These are phyloP conservation scores for Ophion costatus DNA, from an alignment of 2,888 invertebrate species.

Conservation along the genomic window DNA sequence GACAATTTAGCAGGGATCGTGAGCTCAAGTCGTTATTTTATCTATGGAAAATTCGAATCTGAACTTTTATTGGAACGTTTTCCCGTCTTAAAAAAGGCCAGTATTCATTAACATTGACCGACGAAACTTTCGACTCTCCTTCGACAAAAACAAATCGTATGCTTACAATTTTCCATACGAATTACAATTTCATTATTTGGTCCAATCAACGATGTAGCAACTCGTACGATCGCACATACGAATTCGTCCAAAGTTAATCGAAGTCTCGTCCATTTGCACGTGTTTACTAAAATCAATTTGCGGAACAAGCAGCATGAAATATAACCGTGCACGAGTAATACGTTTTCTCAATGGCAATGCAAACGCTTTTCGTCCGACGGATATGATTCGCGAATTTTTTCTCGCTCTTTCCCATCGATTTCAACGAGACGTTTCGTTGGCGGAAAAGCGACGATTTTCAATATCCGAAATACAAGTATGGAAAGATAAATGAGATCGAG, in stretches of 20 bases:
- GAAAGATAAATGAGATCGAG: constrained; percentile 64
- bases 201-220: not conserved
- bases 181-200: not conserved
- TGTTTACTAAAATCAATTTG: too few relatives aligned
- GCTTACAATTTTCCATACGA: not conserved
- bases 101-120: too few relatives aligned
- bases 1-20: not conserved
- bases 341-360: constrained; percentile 20
- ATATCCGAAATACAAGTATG: constrained; percentile 13
- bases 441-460: constrained; percentile 6
- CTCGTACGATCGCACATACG: not conserved
- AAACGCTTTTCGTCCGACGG: not conserved
- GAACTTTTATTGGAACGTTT: too few relatives aligned
- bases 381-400: constrained; percentile 2
- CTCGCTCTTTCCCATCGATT: not conserved
- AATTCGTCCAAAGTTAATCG: too few relatives aligned
- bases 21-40: not conserved
- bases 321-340: not conserved
- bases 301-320: too few relatives aligned
- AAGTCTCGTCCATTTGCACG: too few relatives aligned
- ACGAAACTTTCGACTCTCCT: too few relatives aligned
- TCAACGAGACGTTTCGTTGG: not conserved
- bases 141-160: too few relatives aligned
- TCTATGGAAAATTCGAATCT: too few relatives aligned
- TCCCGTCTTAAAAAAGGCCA: too few relatives aligned